These are phyloP conservation scores for Agrochola circellaris DNA, from an alignment of 2,888 invertebrate species.

Conservation along the genomic window DNA sequence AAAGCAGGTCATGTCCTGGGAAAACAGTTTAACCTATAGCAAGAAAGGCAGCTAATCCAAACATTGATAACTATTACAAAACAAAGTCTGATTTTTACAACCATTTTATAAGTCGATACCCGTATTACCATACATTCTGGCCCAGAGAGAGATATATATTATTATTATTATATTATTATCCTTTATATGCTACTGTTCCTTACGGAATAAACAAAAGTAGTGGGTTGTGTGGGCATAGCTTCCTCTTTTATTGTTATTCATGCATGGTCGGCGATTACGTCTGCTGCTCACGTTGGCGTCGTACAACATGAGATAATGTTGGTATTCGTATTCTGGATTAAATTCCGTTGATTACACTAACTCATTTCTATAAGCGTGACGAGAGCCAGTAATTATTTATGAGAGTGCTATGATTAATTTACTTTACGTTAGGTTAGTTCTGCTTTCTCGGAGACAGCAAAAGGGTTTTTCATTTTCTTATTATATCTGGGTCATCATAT, in stretches of 20 bases:
- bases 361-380: constrained; percentile 37
- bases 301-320: constrained; percentile 58
- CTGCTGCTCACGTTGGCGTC: constrained; percentile 52
- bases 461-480: neutral
- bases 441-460: neutral
- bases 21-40: neutral
- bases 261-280: constrained; percentile 46
- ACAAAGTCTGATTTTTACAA: constrained; percentile 1
- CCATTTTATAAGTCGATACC: neutral
- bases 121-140: constrained; percentile 13
- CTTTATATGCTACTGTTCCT: constrained; percentile 26
- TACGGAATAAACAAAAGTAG: constrained; percentile 33
- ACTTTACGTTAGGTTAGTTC: constrained; percentile 5
- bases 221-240: constrained; percentile 21
- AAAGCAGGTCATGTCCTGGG: no score
- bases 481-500: neutral
- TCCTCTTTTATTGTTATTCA: constrained; percentile 54
- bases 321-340: constrained; percentile 61
- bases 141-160: constrained; percentile 20
- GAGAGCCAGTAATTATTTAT: constrained; percentile 33
- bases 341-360: constrained; percentile 48
- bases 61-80: neutral
- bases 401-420: neutral
- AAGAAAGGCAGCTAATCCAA: neutral
- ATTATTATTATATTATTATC: constrained; percentile 40